Evolutionary conservation across 1,140 invertebrate genomes (phyloP).

Genomic region (Philaenus spumarius): DNA sequence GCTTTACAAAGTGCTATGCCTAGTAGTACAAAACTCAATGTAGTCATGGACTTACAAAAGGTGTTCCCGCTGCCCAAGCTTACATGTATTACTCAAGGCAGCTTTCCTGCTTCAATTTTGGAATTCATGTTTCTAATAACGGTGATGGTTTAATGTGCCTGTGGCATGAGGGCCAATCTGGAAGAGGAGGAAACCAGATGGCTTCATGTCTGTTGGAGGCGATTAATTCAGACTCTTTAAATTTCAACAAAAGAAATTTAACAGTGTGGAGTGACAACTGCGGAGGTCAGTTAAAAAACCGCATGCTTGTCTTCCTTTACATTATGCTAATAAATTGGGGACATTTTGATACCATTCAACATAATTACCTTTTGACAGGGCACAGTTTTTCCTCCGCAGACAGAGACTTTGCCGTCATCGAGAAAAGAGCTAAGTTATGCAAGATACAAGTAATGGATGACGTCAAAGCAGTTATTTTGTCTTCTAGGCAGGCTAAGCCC

Average conservation of each 20-base stretch:
- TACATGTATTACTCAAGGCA: slow-evolving; percentile 16
- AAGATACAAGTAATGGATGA: no score
- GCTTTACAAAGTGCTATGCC: not conserved
- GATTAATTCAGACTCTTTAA: not conserved
- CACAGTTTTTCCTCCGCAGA: no score
- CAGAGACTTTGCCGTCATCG: no score
- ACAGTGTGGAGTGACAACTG: not conserved
- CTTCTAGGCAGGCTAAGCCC: no score
- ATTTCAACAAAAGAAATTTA: not conserved
- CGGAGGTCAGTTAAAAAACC: not conserved
- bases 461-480: no score
- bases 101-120: slow-evolving; percentile 21
- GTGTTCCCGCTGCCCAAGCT: slow-evolving; percentile 3
- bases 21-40: not conserved
- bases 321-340: not conserved
- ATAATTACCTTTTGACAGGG: not conserved
- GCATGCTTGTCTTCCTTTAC: not conserved
- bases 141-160: slow-evolving; percentile 22
- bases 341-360: no score
- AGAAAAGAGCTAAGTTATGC: no score
- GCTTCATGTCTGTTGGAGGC: slow-evolving; percentile 13
- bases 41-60: slow-evolving; percentile 10
- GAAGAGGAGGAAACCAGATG: no score
- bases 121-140: slow-evolving; percentile 22
- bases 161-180: slow-evolving; percentile 26